Evolutionary conservation across 2,888 invertebrate genomes (phyloP).

Genomic region (Dynastes tityus): DNA sequence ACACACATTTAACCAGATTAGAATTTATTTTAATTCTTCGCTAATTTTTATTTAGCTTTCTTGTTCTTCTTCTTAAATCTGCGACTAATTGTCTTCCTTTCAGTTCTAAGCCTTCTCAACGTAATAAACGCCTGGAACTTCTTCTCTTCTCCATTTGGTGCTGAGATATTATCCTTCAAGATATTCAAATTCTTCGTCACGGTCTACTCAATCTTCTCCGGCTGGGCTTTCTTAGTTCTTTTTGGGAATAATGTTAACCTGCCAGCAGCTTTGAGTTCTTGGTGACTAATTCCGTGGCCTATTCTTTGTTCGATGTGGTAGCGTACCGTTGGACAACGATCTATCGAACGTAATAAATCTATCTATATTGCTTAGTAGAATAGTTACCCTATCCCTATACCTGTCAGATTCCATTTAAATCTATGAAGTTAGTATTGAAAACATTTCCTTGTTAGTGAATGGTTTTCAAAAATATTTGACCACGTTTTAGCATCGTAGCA

Average conservation of each 20-base stretch:
- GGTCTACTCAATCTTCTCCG: slow-evolving; percentile 63
- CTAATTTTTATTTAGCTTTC: slow-evolving; percentile 40
- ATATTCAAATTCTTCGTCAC: slow-evolving; percentile 5
- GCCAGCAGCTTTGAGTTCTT: slow-evolving; percentile 75
- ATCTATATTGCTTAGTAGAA: too few relatives aligned
- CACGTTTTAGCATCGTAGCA: too few relatives aligned
- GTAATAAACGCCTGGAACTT: slow-evolving; percentile 89
- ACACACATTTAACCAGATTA: too few relatives aligned
- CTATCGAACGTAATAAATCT: slow-evolving; percentile 68
- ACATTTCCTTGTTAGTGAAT: too few relatives aligned
- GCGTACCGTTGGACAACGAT: slow-evolving; percentile 91
- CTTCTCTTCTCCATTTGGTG: slow-evolving; percentile 84
- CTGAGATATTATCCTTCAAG: slow-evolving; percentile 73
- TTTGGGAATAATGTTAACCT: slow-evolving; percentile 95
- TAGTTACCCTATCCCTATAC: too few relatives aligned
- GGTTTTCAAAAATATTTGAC: too few relatives aligned
- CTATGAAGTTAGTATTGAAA: too few relatives aligned
- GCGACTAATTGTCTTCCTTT: slow-evolving; percentile 44
- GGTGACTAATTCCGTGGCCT: slow-evolving; percentile 88
- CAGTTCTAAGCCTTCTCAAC: slow-evolving; percentile 78
- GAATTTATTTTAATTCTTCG: slow-evolving; percentile 3
- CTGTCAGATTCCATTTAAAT: too few relatives aligned
- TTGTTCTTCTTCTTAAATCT: slow-evolving; percentile 47
- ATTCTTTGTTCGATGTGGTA: slow-evolving; percentile 93
- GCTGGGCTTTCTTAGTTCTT: slow-evolving; percentile 75